A percentile compares a stretch with the other conserved stretches of the same genome.
Conservation (phyloP, 2,113 vertebrate genomes). For the Megaptera novaeangliae region DNA sequence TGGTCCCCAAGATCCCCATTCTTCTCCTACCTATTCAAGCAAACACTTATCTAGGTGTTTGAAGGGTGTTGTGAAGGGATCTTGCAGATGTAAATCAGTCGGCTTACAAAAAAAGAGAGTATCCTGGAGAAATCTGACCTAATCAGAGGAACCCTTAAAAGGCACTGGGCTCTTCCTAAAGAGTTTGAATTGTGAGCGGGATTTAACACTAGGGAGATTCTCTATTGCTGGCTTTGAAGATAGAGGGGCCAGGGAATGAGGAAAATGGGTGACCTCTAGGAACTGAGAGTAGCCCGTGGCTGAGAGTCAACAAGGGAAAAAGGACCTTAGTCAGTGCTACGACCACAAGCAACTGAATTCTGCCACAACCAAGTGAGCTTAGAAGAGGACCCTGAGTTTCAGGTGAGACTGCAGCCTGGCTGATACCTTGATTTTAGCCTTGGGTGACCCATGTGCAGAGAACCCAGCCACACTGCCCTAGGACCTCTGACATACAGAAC, state of each 20-base stretch:
- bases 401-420: background rate
- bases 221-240: background rate
- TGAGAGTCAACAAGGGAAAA: background rate
- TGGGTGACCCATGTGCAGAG: background rate
- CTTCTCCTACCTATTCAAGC: background rate
- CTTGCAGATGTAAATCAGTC: background rate
- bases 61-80: background rate
- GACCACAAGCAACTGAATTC: background rate
- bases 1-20: background rate
- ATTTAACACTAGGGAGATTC: background rate
- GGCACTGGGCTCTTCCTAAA: background rate
- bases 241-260: background rate
- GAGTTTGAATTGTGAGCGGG: background rate
- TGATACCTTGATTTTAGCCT: background rate
- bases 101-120: background rate
- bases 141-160: background rate
- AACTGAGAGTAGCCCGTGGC: background rate
- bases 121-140: background rate
- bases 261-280: background rate
- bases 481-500: background rate
- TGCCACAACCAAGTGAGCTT: background rate
- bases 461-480: background rate
- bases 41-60: background rate
- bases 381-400: background rate
- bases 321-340: background rate